Evolutionary conservation across 2,797 vertebrate genomes (phyloP).

Genomic region (Acrocephalus scirpaceus): DNA sequence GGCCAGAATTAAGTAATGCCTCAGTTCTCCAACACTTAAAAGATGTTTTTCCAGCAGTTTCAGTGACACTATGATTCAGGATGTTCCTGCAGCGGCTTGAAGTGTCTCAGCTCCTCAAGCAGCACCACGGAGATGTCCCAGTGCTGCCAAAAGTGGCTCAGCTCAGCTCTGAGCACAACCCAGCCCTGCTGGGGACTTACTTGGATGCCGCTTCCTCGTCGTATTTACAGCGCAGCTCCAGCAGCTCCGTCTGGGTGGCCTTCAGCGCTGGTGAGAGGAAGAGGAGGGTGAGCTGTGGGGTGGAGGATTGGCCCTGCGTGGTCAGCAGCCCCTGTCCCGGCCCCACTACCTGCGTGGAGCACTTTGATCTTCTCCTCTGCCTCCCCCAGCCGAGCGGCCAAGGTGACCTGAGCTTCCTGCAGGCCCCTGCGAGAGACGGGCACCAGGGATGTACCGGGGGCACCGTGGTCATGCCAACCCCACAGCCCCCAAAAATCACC

Average conservation of each 20-base stretch:
- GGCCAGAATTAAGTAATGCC: neutral
- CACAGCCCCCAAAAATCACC: neutral
- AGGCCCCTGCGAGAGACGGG: constrained; percentile 80
- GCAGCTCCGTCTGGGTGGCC: constrained; percentile 90
- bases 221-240: constrained; percentile 92
- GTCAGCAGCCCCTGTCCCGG: neutral
- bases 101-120: neutral
- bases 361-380: constrained; percentile 95
- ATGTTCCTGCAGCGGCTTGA: neutral
- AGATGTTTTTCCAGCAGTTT: neutral
- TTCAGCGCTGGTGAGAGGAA: constrained; percentile 83
- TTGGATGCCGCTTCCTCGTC: constrained; percentile 90
- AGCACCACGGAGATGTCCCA: fast-evolving
- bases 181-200: constrained; percentile 72
- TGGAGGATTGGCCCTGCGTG: fast-evolving
- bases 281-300: neutral
- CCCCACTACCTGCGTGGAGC: constrained; percentile 88
- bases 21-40: neutral
- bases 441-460: fast-evolving
- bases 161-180: neutral
- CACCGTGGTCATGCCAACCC: fast-evolving
- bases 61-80: fast-evolving
- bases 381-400: constrained; percentile 89
- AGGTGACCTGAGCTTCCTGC: constrained; percentile 82
- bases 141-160: fast-evolving